Conservation (phyloP, 2,113 vertebrate species). For the Euleptes europaea region DNA sequence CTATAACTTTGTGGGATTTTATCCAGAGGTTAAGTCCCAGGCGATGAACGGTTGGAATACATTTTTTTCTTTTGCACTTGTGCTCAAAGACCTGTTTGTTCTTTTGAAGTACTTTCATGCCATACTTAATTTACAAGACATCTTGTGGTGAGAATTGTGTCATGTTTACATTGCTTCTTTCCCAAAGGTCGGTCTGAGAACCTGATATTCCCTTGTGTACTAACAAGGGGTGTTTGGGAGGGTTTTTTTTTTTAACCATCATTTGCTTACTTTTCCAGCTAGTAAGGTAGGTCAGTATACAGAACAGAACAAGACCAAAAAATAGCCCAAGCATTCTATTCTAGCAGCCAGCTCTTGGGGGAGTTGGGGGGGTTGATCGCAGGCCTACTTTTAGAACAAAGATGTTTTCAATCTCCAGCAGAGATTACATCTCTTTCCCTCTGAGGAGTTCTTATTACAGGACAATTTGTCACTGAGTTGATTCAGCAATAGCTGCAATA, state of each 20-base stretch:
- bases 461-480: background rate
- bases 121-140: rapidly evolving
- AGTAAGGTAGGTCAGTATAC: too few species aligned
- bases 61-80: too few species aligned
- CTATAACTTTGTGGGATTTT: too few species aligned
- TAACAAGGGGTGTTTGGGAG: rapidly evolving
- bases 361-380: rapidly evolving
- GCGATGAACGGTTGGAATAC: too few species aligned
- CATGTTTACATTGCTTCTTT: too few species aligned
- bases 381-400: background rate
- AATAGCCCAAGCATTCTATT: too few species aligned
- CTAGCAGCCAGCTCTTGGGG: background rate
- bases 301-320: too few species aligned
- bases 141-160: rapidly evolving
- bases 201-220: background rate
- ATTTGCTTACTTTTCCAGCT: background rate
- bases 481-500: constrained; percentile 13
- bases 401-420: background rate
- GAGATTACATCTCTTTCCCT: background rate
- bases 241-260: too few species aligned
- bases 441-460: background rate
- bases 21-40: too few species aligned
- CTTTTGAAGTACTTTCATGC: background rate
- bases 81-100: too few species aligned
- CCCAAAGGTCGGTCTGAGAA: too few species aligned